Conservation (phyloP, 2,113 vertebrate species). For the Pogonocichla stellata region DNA sequence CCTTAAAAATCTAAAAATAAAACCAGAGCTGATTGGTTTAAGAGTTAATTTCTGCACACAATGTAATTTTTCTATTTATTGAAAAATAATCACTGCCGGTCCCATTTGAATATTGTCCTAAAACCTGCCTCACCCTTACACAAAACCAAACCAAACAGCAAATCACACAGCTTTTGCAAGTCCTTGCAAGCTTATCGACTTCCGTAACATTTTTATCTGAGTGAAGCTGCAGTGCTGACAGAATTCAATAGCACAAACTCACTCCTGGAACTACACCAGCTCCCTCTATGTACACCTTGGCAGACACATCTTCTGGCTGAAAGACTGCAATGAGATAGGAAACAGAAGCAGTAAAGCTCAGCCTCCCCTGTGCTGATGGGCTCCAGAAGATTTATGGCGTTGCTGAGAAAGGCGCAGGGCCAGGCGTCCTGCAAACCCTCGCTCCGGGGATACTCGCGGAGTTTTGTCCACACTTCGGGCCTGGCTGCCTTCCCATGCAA, state of each 20-base stretch:
- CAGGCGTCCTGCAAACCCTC: background rate
- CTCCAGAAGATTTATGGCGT: background rate
- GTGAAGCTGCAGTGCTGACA: background rate
- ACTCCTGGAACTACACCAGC: background rate
- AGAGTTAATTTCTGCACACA: background rate
- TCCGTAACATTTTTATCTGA: background rate
- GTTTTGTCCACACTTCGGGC: background rate
- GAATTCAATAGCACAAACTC: constrained; percentile 3
- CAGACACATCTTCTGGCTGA: constrained; percentile 2
- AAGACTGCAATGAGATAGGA: background rate
- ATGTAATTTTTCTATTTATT: background rate
- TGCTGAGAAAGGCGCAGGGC: background rate
- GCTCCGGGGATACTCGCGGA: background rate
- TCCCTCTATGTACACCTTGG: constrained; percentile 2
- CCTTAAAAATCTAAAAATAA: background rate
- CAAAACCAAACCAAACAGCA: background rate
- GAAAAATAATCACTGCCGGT: background rate
- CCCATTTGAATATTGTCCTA: background rate
- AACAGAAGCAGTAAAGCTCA: background rate
- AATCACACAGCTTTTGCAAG: background rate
- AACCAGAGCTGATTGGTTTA: background rate
- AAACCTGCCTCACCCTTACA: background rate
- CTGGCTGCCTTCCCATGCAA: constrained; percentile 40
- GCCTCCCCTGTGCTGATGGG: background rate
- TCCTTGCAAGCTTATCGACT: background rate